Evolutionary conservation across 2,797 vertebrate species (phyloP), one percentile per base, ranked within the genome.

Genomic region (Chelmon rostratus): DNA sequence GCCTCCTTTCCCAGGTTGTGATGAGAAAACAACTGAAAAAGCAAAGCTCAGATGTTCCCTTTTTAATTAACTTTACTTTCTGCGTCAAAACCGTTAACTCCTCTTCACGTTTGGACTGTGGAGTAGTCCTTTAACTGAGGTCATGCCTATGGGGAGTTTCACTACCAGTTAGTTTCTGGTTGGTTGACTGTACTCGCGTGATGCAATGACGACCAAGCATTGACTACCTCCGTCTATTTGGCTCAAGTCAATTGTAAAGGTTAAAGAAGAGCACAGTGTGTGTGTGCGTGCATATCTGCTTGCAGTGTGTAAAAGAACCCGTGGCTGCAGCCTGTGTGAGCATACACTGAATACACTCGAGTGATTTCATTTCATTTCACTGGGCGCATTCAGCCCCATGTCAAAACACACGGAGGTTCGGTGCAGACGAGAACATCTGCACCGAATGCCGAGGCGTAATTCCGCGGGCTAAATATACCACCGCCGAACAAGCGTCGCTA

Each of bases 391-490:
- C 31, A 53, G 33, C 44, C 44, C 58, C 40, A 5, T 42, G 53
- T 73, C 71, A 79, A 73, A 80, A 86, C 28, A 62, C 52, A 65
- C 1, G 25, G 12, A 10, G 49, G 61, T 67, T 57, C 33, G 69
- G 66, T 72, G 70, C 33, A 0, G 75, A 76, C 38, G 54, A 1
- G 63, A 86, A 89, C 78, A 89, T 91, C 90, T 91, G 90, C 87
- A 78, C 21, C 58, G 7, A 86, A 85, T 76, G 62, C 2, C 28
- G 61, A 50, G 59, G 76, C 76, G 16, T 72, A 64, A 88, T 74
- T 85, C 79, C 8, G 12, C 11, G 5, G 23, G 76, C 81, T 91
- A 88, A 89, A 91, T 91, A 92, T 89, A 90, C 53, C 53, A 8
- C 56, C 0, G 35, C n/a, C 21, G 78, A 85, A 86, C 81, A 87